A percentile compares a stretch with the other conserved stretches of the same genome.
These are phyloP conservation scores for Microplitis mediator DNA, from an alignment of 1,140 invertebrate species.

Conservation along the genomic window DNA sequence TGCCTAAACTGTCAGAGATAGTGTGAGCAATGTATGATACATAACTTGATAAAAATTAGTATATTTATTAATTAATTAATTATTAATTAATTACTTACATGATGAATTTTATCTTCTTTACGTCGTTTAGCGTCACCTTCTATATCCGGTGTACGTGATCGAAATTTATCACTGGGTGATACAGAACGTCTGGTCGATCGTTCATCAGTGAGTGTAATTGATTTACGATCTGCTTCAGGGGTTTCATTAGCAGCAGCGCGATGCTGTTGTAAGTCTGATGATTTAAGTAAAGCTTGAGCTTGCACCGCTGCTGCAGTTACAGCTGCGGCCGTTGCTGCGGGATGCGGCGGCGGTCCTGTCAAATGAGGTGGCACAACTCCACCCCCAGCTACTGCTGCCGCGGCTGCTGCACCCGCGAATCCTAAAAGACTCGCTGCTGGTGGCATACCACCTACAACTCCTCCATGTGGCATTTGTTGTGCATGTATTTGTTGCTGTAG, in stretches of 20 bases:
- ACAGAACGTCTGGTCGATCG: slow-evolving; percentile 61
- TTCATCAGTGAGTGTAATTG: slow-evolving; percentile 52
- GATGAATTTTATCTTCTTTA: slow-evolving; percentile 62
- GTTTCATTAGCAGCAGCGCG: slow-evolving; percentile 47
- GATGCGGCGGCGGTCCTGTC: slow-evolving; percentile 48
- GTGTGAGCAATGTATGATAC: too few relatives aligned
- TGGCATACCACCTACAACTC: slow-evolving; percentile 68
- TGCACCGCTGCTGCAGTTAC: slow-evolving; percentile 49
- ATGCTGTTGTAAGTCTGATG: slow-evolving; percentile 52
- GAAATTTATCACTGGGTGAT: slow-evolving; percentile 67
- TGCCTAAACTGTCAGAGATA: too few relatives aligned
- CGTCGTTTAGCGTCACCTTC: slow-evolving; percentile 60
- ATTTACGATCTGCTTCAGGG: slow-evolving; percentile 53
- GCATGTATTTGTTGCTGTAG: slow-evolving; percentile 87
- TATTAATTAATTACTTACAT: slow-evolving; percentile 45
- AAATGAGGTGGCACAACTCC: slow-evolving; percentile 54
- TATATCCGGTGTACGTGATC: slow-evolving; percentile 58
- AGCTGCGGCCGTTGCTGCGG: slow-evolving; percentile 44
- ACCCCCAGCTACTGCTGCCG: slow-evolving; percentile 49
- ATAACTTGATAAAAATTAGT: too few relatives aligned
- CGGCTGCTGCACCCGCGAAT: slow-evolving; percentile 56
- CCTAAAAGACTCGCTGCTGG: slow-evolving; percentile 55
- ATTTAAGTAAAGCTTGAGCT: slow-evolving; percentile 52
- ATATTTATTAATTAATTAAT: neutral
- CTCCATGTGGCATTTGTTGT: slow-evolving; percentile 78